Conservation (phyloP, 1,140 invertebrate species). For the Cydia fagiglandana region DNA sequence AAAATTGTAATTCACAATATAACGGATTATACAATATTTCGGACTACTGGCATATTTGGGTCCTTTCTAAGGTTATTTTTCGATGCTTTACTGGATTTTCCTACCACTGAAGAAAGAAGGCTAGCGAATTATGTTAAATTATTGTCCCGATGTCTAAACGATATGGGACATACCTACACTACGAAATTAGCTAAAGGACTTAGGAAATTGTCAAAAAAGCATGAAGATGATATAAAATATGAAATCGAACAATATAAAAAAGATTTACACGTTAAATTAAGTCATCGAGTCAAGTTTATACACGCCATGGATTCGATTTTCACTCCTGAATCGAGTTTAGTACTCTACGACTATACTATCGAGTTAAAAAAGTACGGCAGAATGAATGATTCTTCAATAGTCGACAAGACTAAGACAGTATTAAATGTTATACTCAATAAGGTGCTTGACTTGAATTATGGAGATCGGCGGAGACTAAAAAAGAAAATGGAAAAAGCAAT, state of each 20-base stretch:
- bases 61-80: background rate
- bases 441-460: constrained; percentile 43
- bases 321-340: background rate
- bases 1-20: background rate
- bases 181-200: background rate
- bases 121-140: background rate
- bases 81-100: background rate
- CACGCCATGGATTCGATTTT: background rate
- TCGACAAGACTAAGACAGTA: constrained; percentile 27
- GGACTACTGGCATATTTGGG: background rate
- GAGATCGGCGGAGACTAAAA: constrained; percentile 43
- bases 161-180: background rate
- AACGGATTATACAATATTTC: background rate
- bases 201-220: background rate
- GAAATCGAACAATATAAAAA: background rate
- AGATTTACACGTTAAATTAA: background rate
- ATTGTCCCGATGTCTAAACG: background rate
- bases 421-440: constrained; percentile 50
- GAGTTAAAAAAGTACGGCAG: background rate
- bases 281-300: background rate
- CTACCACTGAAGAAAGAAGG: background rate
- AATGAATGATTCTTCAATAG: background rate
- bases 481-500: constrained; percentile 49
- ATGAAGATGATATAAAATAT: background rate
- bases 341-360: background rate